Evolutionary conservation across 2,888 invertebrate species (phyloP), one percentile per base, ranked within the genome.

Genomic region (Drosophila monieri): DNA sequence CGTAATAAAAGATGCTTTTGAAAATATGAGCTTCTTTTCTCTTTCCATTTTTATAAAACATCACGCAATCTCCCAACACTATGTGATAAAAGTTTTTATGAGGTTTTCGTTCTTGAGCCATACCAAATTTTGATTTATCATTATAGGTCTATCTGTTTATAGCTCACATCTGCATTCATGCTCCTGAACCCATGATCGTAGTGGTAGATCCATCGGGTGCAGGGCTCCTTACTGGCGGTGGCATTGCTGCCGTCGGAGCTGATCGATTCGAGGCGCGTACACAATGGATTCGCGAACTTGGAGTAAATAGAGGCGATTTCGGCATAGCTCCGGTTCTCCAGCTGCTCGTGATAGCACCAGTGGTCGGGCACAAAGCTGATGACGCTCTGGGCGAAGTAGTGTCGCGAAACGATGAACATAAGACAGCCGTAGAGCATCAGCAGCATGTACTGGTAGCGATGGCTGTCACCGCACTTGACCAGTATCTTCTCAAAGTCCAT

Each of bases 101-200:
- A 35, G 35, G 35, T n/a, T 35, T n/a, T 35, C 25, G 6, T 35
- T 12, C n/a, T n/a, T 14, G 35, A 12, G 32, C 10, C 10, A 12
- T 32, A 32, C 32, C 12, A 32, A 32, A 32, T 35, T 35, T 35
- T 35, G 35, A 35, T 32, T 32, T 35, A 35, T 35, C n/a, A 35
- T 35, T n/a, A 35, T 35, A 35, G 35, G 6, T 14, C 6, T 14
- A 35, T 35, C 35, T 35, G n/a, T n/a, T 35, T 35, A 35, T 35
- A n/a, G 35, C 35, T 87, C 86, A 94, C 94, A 91, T 94, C 93
- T 15, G 94, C 93, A 14, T 93, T 93, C 76, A 94, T 93, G 74
- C 94, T 94, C 51, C 91, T 88, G 72, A 93, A 93, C 6, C 92
- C 92, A 77, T 92, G 92, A 27, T 92, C 92, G 52, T 91, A 92